Base-by-base conservation (phyloP, 2,888 invertebrate genomes). In the Anoplius nigerrimus region DNA sequence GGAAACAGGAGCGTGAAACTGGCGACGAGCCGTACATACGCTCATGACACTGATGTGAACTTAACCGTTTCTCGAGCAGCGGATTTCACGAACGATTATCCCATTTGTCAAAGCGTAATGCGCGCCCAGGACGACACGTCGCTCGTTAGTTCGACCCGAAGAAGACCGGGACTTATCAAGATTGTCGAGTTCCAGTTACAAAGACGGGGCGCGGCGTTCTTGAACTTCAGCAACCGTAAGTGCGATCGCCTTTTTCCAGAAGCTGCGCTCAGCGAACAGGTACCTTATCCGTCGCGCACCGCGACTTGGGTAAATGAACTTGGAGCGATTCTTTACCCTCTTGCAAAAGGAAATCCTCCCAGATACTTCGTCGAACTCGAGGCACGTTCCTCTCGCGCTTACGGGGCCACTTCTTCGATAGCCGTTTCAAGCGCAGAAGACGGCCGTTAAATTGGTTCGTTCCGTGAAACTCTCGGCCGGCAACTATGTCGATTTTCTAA, bases 151-250 rank as follows among this genome's bases (percentile, higher is more conserved):
- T 55, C 16, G 24, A 18, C 43, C 65, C 24, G 22, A 54, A 63
- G 48, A 64, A 27, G 51, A 69, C 62, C 46, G 21, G 21, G 52
- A n/a, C n/a, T n/a, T 43, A 53, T 52, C 8, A 15, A n/a, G 46
- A 56, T 52, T 16, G 21, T 24, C 43, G 62, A 62, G 68, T 69
- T 57, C 42, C 65, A 72, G 58, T 67, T 57, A 69, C 53, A 45
- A 66, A n/a, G n/a, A n/a, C n/a, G 66, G 53, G 55, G 58, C 45
- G 42, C 62, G 61, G 71, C 59, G 81, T 76, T 78, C 83, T 80
- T 83, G 81, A 83, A 83, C 81, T 82, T 83, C 72, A 79, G 69
- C 58, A 22, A 27, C 51, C 60, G 61, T 61, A 67, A 55, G 21
- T 60, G 18, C 66, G 63, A 69, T 69, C 58, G 64, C 34, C 69